Percentiles rank a stretch among this genome's conserved stretches.
These are phyloP conservation scores for Trachelus tabidus DNA, from an alignment of 2,888 invertebrate genomes.

Conservation along the genomic window DNA sequence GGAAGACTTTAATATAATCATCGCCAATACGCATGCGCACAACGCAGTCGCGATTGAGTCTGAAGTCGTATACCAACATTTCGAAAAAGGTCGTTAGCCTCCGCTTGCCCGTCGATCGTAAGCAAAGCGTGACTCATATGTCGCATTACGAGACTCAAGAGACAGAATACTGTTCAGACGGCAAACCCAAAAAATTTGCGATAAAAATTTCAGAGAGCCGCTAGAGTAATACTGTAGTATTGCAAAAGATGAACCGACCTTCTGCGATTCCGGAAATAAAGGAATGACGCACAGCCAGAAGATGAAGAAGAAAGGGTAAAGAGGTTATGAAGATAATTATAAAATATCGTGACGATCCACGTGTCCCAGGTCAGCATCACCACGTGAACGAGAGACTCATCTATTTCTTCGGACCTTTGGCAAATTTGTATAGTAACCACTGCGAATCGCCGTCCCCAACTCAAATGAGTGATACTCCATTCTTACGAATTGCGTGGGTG, in stretches of 20 bases:
- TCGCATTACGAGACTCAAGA: background rate
- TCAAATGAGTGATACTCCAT: background rate
- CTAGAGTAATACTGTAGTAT: background rate
- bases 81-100: constrained; percentile 8
- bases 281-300: background rate
- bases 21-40: background rate
- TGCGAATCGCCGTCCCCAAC: background rate
- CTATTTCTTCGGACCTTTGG: background rate
- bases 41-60: background rate
- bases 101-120: background rate
- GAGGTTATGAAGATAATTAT: background rate
- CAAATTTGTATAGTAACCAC: background rate
- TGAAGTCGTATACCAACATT: background rate
- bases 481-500: background rate
- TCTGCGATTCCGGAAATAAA: background rate
- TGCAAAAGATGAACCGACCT: background rate
- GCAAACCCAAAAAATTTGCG: background rate
- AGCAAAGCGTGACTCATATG: constrained; percentile 2
- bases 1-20: background rate
- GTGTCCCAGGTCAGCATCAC: background rate
- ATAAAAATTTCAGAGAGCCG: background rate
- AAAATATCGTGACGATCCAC: background rate
- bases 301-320: background rate
- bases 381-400: background rate
- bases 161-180: background rate